Conservation (phyloP, 2,888 invertebrate species). For the Cryptophagus acutangulus region DNA sequence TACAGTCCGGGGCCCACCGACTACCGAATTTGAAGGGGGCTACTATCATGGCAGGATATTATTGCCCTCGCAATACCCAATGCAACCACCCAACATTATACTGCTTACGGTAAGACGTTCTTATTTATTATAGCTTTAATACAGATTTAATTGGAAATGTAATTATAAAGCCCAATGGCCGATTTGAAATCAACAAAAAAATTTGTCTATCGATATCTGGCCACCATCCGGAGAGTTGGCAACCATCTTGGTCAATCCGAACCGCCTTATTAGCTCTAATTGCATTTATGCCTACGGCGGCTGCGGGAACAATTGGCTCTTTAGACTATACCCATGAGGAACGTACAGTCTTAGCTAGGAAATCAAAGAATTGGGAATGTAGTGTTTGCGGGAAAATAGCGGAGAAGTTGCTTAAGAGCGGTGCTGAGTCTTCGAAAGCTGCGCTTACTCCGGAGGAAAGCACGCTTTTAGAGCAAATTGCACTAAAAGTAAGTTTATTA, state of each 20-base stretch:
- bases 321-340: constrained; percentile 85
- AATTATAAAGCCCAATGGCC: constrained; percentile 77
- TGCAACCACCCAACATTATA: constrained; percentile 96
- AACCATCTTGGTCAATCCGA: constrained; percentile 93
- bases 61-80: constrained; percentile 90
- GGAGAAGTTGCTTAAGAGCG: constrained; percentile 48
- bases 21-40: constrained; percentile 85
- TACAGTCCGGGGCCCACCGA: constrained; percentile 83
- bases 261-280: constrained; percentile 88
- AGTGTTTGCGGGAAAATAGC: constrained; percentile 58
- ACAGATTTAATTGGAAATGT: constrained; percentile 2
- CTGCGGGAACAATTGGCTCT: constrained; percentile 86
- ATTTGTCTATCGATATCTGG: constrained; percentile 94
- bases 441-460: constrained; percentile 52
- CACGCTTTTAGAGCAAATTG: constrained; percentile 52
- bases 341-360: constrained; percentile 71
- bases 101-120: constrained; percentile 67
- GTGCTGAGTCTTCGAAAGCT: constrained; percentile 37
- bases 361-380: constrained; percentile 62
- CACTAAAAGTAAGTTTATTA: constrained; percentile 48
- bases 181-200: constrained; percentile 90
- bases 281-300: constrained; percentile 90
- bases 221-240: constrained; percentile 97
- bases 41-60: constrained; percentile 89
- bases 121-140: neutral